Percentiles rank a stretch among this genome's conserved stretches.
Evolutionary conservation across 2,888 invertebrate species (phyloP).

Genomic region (Pardosa pseudoannulata): DNA sequence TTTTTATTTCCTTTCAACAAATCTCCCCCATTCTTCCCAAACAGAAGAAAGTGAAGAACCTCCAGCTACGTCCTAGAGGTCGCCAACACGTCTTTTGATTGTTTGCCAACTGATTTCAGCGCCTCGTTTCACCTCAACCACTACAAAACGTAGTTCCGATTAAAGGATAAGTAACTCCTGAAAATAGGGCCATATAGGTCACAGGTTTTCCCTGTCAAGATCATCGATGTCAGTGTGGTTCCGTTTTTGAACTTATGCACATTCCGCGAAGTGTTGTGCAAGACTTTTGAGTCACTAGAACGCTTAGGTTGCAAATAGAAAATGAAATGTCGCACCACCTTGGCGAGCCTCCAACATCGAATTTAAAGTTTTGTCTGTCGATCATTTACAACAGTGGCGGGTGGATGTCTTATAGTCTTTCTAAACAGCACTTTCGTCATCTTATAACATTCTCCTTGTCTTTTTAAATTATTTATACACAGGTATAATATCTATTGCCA

Average conservation of each 20-base stretch:
- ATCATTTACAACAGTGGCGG: neutral
- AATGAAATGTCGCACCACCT: slow-evolving; percentile 46
- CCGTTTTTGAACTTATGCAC: slow-evolving; percentile 45
- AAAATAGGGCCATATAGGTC: slow-evolving; percentile 55
- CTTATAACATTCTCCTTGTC: neutral
- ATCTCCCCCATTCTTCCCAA: neutral
- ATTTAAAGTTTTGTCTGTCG: slow-evolving; percentile 14
- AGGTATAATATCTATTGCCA: too few relatives aligned
- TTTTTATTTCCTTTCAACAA: neutral
- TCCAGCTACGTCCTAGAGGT: slow-evolving; percentile 20
- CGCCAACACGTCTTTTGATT: slow-evolving; percentile 30
- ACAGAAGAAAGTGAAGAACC: slow-evolving; percentile 4
- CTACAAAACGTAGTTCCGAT: slow-evolving; percentile 37
- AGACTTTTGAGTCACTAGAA: slow-evolving; percentile 30
- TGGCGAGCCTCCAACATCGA: slow-evolving; percentile 26
- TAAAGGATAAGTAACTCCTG: slow-evolving; percentile 35
- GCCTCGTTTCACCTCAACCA: slow-evolving; percentile 13
- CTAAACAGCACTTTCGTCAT: neutral
- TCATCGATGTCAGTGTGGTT: slow-evolving; percentile 42
- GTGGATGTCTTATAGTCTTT: neutral
- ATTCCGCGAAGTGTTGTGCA: slow-evolving; percentile 32
- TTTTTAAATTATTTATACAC: neutral
- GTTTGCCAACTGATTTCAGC: slow-evolving; percentile 9
- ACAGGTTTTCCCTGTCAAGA: slow-evolving; percentile 54
- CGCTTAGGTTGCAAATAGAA: slow-evolving; percentile 41